A percentile compares a stretch with the other conserved stretches of the same genome.
These are phyloP conservation scores for Prietella phreatophila DNA, from an alignment of 2,113 vertebrate species.

Conservation along the genomic window DNA sequence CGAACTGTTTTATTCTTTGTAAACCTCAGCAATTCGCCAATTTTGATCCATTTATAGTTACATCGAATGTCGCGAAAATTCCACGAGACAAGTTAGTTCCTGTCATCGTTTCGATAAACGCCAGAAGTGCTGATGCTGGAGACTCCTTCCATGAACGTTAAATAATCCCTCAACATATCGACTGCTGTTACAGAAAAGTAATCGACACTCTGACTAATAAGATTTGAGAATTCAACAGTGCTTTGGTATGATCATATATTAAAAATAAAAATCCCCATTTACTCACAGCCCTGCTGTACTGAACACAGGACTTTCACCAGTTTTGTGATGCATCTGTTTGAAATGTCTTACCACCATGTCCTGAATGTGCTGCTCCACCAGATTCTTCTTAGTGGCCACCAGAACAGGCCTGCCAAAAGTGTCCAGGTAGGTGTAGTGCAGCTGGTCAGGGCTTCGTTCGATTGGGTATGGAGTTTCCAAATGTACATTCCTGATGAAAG, in stretches of 20 bases:
- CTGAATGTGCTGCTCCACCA: conserved; percentile 98
- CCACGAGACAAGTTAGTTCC: not conserved
- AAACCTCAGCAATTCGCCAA: not conserved
- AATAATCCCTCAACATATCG: not conserved
- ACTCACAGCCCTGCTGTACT: not conserved
- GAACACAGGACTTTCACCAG: not conserved
- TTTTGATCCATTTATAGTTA: not conserved
- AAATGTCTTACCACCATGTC: conserved; percentile 85
- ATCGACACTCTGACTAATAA: not conserved
- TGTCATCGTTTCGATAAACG: not conserved
- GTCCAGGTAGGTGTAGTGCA: conserved; percentile 96
- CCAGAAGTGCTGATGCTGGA: not conserved
- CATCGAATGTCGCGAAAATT: not conserved
- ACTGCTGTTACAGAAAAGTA: too few species aligned
- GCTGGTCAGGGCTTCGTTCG: conserved; percentile 80
- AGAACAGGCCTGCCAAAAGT: conserved; percentile 95
- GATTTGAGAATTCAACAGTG: too few species aligned
- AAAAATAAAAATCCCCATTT: not conserved
- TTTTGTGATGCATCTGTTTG: not conserved
- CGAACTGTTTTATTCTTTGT: not conserved
- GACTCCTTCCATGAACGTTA: not conserved
- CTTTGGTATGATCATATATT: not conserved
- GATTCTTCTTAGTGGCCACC: conserved; percentile 89
- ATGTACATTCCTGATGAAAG: conserved; percentile 82
- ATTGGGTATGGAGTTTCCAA: conserved; percentile 93